Percentiles rank a stretch among this genome's conserved stretches.
Conservation (phyloP, 2,888 invertebrate genomes). For the Leucophenga maculata region DNA sequence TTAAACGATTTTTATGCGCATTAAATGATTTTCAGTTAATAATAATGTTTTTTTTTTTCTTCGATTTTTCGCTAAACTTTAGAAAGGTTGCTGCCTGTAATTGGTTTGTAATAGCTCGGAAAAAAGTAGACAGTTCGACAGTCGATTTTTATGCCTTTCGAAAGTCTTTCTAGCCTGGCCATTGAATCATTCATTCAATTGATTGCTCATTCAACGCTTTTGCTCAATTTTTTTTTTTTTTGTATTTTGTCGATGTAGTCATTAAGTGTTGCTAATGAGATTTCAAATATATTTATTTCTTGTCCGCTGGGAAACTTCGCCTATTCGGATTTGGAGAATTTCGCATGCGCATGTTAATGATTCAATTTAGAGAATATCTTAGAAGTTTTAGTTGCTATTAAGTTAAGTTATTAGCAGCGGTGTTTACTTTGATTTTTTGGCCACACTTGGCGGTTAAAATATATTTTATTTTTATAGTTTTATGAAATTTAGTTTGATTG, state of each 20-base stretch:
- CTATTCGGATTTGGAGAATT: conserved; percentile 33
- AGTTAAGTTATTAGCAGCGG: conserved; percentile 8
- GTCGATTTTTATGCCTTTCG: conserved; percentile 10
- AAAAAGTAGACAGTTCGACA: neutral
- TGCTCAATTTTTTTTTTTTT: neutral
- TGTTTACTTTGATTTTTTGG: neutral
- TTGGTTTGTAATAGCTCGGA: conserved; percentile 15
- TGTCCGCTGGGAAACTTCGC: neutral
- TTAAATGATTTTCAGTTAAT: neutral
- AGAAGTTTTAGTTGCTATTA: neutral
- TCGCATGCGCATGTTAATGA: conserved; percentile 55
- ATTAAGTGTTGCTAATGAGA: conserved; percentile 16
- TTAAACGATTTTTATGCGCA: conserved; percentile 7
- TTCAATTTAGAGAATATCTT: conserved; percentile 30
- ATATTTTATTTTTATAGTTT: no score
- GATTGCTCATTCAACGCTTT: neutral
- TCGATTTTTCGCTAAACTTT: conserved; percentile 7
- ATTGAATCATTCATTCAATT: neutral
- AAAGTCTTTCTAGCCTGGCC: neutral
- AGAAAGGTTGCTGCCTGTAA: conserved; percentile 10
- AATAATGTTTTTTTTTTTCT: neutral
- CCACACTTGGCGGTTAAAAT: neutral
- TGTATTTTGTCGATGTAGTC: neutral
- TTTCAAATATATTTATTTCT: neutral
- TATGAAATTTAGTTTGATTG: no score